Percentiles rank a stretch among this genome's conserved stretches.
Conservation (phyloP, 2,888 invertebrate species). For the Tanypteryx hageni region DNA sequence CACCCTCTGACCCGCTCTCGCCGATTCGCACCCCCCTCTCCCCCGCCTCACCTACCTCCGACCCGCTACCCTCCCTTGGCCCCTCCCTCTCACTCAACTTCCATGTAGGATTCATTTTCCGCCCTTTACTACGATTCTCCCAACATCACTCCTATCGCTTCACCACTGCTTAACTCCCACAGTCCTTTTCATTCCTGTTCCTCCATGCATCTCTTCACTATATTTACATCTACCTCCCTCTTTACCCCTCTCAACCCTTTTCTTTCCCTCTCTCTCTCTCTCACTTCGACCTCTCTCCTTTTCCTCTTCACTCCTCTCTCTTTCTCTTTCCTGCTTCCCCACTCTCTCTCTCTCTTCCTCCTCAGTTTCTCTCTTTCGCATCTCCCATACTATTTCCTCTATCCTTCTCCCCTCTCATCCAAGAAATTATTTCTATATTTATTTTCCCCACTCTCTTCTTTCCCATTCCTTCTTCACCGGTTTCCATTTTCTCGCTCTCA, state of each 20-base stretch:
- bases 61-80: neutral
- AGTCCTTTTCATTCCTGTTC: too few species aligned
- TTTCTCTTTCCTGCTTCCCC: neutral
- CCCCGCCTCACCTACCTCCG: neutral
- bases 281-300: neutral
- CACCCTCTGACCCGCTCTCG: conserved; percentile 10
- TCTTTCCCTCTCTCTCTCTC: neutral
- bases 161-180: conserved; percentile 46
- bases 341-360: neutral
- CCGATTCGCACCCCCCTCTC: neutral
- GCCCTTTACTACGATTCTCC: conserved; percentile 50
- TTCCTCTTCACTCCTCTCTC: neutral
- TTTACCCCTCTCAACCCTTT: neutral
- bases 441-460: neutral
- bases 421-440: neutral
- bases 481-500: neutral
- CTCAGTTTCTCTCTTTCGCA: neutral
- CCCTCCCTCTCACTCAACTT: neutral
- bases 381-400: neutral
- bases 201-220: neutral
- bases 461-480: neutral
- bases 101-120: conserved; percentile 63
- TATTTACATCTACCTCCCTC: conserved; percentile 1
- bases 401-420: neutral
- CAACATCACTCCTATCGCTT: conserved; percentile 61